A percentile compares a stretch with the other conserved stretches of the same genome.
Evolutionary conservation across 2,113 vertebrate genomes (phyloP).

Genomic region (Dipodomys spectabilis): DNA sequence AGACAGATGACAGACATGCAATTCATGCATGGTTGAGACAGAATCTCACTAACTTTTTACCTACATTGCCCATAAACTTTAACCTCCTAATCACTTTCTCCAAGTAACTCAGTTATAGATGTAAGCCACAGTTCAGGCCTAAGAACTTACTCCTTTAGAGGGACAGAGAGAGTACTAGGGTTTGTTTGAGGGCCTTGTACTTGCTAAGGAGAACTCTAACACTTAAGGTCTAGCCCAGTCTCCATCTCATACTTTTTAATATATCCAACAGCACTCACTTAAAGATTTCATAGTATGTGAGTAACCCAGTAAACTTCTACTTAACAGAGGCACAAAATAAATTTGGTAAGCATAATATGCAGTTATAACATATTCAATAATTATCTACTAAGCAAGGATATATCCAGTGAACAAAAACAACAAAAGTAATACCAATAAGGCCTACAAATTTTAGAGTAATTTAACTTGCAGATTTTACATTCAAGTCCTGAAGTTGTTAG

Average conservation of each 20-base stretch:
- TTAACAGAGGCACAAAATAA: constrained; percentile 19
- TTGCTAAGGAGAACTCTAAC: no score
- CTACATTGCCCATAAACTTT: no score
- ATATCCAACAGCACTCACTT: neutral
- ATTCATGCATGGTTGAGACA: no score
- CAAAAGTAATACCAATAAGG: constrained; percentile 29
- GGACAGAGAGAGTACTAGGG: no score
- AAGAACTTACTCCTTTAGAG: no score
- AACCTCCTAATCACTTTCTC: no score
- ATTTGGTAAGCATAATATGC: constrained; percentile 14
- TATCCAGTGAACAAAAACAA: constrained; percentile 30
- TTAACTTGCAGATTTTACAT: constrained; percentile 48
- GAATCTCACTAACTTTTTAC: no score
- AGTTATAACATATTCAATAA: neutral
- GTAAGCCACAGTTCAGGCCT: no score
- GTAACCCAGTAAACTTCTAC: neutral
- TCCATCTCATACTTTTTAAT: neutral
- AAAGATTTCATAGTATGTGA: neutral
- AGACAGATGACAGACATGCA: no score
- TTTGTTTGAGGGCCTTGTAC: no score
- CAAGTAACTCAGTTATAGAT: no score
- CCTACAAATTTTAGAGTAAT: neutral
- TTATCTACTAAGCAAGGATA: neutral
- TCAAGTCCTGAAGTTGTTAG: neutral
- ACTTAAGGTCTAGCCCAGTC: no score